Base-by-base conservation (phyloP, 2,797 vertebrate genomes). In the Sebastes cheni region DNA sequence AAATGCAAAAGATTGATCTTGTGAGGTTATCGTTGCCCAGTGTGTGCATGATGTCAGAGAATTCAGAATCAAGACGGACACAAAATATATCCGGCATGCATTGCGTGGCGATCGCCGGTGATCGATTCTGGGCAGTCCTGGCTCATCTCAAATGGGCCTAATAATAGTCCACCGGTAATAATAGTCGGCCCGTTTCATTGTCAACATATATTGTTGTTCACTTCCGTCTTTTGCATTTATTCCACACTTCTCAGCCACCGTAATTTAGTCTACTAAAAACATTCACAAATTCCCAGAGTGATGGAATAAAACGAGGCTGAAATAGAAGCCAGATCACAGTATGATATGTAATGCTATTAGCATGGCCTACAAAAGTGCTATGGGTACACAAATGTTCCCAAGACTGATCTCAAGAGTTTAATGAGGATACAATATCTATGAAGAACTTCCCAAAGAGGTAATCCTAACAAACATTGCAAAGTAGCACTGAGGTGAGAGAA, bases 401-500 rank as follows among this genome's bases (percentile, higher is more conserved):
- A 25, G 29, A 74, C 42, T 32, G 59, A 81, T 50, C 30, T 78
- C 46, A 69, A 72, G 12, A 55, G 34, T n/a, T 64, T 54, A 86
- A 86, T 74, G 29, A 85, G 60, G 23, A 62, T 16, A 73, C 36
- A 13, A 75, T 32, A 30, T 64, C 30, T 71, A 56, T 36, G 0
- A 9, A 54, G 29, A 70, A 46, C 29, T 69, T 83, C 42, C 46
- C 20, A 75, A 27, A 30, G 55, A 66, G 23, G n/a, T 7, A 68
- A 80, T 66, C 30, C 55, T 66, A 34, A 12, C 22, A 59, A 42
- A 83, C 22, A 68, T 42, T 13, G 25, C 59, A 34, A 72, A 62
- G 25, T 29, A 66, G 69, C 46, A 55, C 30, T 4, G 46, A n/a
- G 29, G 62, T 81, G 79, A 85, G 54, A 76, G 74, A 75, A 89